A percentile compares a stretch with the other conserved stretches of the same genome.
Evolutionary conservation across 2,888 invertebrate genomes (phyloP).

Genomic region (Julus scandinavius): DNA sequence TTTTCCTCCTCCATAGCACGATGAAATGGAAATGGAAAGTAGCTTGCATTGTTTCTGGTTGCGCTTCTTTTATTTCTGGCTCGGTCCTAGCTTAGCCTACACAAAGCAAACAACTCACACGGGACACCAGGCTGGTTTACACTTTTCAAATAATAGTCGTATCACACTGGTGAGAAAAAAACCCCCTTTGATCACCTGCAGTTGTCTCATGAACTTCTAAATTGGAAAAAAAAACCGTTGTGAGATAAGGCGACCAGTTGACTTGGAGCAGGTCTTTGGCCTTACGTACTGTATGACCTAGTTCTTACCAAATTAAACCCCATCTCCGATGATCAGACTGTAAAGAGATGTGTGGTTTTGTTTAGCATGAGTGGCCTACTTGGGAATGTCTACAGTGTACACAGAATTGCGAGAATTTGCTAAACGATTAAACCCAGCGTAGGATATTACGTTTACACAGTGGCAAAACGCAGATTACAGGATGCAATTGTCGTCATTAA

Average conservation of each 20-base stretch:
- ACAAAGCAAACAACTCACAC: conserved; percentile 28
- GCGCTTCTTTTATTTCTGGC: conserved; percentile 26
- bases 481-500: conserved; percentile 12
- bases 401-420: conserved; percentile 50
- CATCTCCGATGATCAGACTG: conserved; percentile 42
- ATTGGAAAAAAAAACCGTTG: background rate
- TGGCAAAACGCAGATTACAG: background rate
- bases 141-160: background rate
- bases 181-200: conserved; percentile 18
- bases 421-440: background rate
- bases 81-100: background rate
- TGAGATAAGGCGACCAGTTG: conserved; percentile 46
- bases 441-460: background rate
- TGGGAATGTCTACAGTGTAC: conserved; percentile 47
- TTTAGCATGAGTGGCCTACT: conserved; percentile 44
- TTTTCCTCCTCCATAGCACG: conserved; percentile 14
- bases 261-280: conserved; percentile 49
- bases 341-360: conserved; percentile 51
- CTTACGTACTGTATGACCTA: conserved; percentile 50
- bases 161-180: background rate
- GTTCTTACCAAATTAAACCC: conserved; percentile 50
- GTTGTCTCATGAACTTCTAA: conserved; percentile 38
- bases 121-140: conserved; percentile 28
- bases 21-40: conserved; percentile 31
- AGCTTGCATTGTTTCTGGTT: conserved; percentile 23